These are phyloP conservation scores for Strongylocentrotus purpuratus DNA, from an alignment of 35 echinoderm and acorn worm genomes.

Conservation along the genomic window DNA sequence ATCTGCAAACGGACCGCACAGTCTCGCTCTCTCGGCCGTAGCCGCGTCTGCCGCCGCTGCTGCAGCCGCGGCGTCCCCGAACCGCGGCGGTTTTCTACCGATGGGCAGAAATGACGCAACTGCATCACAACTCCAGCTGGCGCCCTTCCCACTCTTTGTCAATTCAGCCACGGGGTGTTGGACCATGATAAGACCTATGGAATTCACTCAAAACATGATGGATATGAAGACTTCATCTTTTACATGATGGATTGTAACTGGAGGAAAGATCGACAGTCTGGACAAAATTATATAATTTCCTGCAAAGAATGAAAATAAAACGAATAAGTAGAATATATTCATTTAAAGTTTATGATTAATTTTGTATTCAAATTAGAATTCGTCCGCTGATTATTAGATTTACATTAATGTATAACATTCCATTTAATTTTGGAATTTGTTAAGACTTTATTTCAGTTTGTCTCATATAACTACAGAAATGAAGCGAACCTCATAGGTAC, in stretches of 20 bases:
- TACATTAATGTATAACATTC: no score
- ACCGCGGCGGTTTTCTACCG: not conserved
- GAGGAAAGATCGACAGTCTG: not conserved
- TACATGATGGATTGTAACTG: conserved; percentile 22
- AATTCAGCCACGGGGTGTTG: conserved; percentile 38
- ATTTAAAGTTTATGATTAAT: not conserved
- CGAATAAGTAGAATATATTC: not conserved
- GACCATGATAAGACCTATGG: conserved; percentile 28
- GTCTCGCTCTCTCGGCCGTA: not conserved
- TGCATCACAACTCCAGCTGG: not conserved
- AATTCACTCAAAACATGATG: not conserved
- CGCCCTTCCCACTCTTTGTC: conserved; percentile 34
- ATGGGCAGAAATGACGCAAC: not conserved
- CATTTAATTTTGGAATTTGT: no score
- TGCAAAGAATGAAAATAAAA: not conserved
- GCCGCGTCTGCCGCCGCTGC: conserved; percentile 16
- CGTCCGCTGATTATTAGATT: not conserved
- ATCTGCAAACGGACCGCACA: not conserved
- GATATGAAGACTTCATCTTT: conserved; percentile 15
- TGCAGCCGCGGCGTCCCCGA: not conserved
- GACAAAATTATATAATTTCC: not conserved
- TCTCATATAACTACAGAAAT: no score
- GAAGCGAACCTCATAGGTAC: no score
- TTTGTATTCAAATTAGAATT: not conserved
- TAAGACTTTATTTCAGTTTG: no score